A percentile compares a stretch with the other conserved stretches of the same genome.
phyloP scores from a whole-genome alignment of 2,113 vertebrate genomes.

The Clarias batrachus region DNA sequence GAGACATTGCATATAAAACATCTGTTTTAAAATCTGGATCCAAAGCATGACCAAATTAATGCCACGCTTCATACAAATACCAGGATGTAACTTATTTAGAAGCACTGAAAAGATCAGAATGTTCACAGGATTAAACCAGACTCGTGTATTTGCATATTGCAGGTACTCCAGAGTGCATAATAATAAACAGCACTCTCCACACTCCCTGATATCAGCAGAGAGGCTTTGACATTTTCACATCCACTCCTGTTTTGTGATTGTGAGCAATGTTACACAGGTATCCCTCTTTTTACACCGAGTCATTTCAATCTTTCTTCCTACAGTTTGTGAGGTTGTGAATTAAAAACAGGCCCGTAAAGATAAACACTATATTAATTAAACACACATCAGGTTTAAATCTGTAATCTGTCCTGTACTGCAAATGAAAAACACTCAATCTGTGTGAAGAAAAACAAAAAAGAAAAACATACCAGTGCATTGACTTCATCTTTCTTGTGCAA shows the following conservation, averaged over 20 bases:
- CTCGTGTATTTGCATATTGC: background rate
- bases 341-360: background rate
- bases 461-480: constrained; percentile 83
- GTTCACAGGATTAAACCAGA: background rate
- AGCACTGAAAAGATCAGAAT: background rate
- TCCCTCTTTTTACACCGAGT: background rate
- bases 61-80: background rate
- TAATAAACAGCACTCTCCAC: background rate
- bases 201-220: no score
- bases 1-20: background rate
- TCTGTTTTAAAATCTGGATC: background rate
- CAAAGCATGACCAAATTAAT: background rate
- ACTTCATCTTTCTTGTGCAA: constrained; percentile 92
- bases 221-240: background rate
- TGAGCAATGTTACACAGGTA: background rate
- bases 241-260: background rate
- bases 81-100: background rate
- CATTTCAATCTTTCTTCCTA: background rate
- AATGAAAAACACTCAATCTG: background rate
- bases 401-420: background rate
- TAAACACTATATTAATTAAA: background rate
- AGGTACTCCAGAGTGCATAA: background rate
- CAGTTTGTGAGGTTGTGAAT: background rate
- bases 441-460: background rate
- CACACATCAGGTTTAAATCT: background rate